phyloP scores from a whole-genome alignment of 2,888 invertebrate species.

The Pristionchus entomophagus region DNA sequence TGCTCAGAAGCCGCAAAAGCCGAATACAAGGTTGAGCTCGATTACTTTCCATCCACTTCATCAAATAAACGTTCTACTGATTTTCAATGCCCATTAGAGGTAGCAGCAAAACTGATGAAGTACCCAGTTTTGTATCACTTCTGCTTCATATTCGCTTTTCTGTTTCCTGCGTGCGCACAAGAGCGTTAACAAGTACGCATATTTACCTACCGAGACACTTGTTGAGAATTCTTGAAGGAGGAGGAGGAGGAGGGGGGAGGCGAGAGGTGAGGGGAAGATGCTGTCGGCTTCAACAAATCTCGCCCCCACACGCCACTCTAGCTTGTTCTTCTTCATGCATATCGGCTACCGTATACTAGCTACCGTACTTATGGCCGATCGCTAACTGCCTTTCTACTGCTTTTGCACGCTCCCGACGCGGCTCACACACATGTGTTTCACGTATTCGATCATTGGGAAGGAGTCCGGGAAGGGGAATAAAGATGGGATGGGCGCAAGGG shows the following conservation, averaged over 20 bases:
- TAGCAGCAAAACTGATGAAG: no score
- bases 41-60: no score
- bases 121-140: no score
- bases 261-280: neutral
- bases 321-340: constrained; percentile 11
- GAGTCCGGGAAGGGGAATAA: constrained; percentile 42
- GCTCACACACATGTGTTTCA: constrained; percentile 25
- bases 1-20: no score
- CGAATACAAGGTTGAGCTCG: no score
- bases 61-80: no score
- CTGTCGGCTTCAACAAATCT: constrained; percentile 37
- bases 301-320: neutral
- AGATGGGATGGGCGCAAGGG: neutral
- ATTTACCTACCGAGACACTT: constrained; percentile 39
- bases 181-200: constrained; percentile 20
- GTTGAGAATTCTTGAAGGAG: neutral
- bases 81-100: no score
- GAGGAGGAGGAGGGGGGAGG: neutral
- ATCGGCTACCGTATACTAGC: neutral
- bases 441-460: constrained; percentile 41
- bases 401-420: neutral
- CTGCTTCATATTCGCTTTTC: no score
- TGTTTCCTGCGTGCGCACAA: neutral
- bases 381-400: neutral
- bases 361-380: neutral